Evolutionary conservation across 1,140 invertebrate species (phyloP), one percentile per base, ranked within the genome.

Genomic region (Limonius californicus): DNA sequence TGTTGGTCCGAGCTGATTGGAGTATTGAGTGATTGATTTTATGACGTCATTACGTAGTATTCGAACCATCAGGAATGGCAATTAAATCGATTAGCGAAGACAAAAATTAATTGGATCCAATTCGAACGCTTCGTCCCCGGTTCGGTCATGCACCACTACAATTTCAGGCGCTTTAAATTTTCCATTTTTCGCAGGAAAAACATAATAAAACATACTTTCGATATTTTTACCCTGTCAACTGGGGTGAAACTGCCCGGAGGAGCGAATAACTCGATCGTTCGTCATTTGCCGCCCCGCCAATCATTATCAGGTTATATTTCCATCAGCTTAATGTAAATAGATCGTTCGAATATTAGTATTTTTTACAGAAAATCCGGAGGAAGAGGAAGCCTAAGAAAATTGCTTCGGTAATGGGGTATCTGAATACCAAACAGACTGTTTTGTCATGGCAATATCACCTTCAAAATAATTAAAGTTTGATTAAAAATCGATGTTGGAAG

Each of bases 11-110:
- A 57, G 54, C 54, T 62, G 61, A 62, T 62, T 62, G 54, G 55
- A 39, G 61, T 62, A 57, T 57, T 62, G 61, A 47, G 54, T 62
- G 61, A 62, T 62, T 62, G 61, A 62, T 62, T 62, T 62, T 62
- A 57, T 62, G 61, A 62, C 61, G 61, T 62, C 61, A 62, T 50
- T 50, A 50, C 45, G 45, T 21, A 50, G 16, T 14, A 50, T 50
- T 50, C 20, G 45, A 50, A 50, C 7, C 45, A 50, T 50, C 45
- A 21, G 45, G 45, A 21, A 50, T 21, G 45, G 45, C 20, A 50
- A 50, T 50, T 50, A 50, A 50, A 50, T 50, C 45, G 45, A 50
- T 50, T 50, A 50, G 6, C 2, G 45, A 14, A 50, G 45, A 50
- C 16, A 50, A 50, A 50, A 50, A 50, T 50, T 18, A 50, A 50